A percentile compares a stretch with the other conserved stretches of the same genome.
phyloP scores from a whole-genome alignment of 2,888 invertebrate genomes.

The Trissonchulus sp. region DNA sequence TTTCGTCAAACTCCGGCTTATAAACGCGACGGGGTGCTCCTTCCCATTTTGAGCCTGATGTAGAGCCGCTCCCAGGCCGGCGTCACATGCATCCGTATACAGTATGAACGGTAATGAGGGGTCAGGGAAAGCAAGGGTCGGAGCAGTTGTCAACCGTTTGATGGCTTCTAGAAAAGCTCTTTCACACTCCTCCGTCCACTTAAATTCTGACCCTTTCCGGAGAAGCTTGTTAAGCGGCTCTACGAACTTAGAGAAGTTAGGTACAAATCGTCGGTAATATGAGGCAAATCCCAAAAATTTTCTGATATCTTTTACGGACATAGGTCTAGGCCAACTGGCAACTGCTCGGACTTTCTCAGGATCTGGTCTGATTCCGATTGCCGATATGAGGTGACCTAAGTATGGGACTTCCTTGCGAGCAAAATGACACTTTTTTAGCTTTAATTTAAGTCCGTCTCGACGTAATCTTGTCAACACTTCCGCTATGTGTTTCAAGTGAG shows the following conservation, averaged over 20 bases:
- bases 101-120: background rate
- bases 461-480: constrained; percentile 7
- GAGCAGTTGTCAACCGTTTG: background rate
- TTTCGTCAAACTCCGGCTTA: constrained; percentile 29
- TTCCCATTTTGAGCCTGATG: too few relatives aligned
- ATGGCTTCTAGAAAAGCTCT: constrained; percentile 25
- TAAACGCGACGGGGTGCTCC: constrained; percentile 30
- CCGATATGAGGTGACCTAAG: constrained; percentile 11
- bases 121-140: constrained; percentile 28
- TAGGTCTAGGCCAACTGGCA: background rate
- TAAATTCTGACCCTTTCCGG: constrained; percentile 1
- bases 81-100: background rate
- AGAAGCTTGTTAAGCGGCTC: constrained; percentile 15
- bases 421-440: constrained; percentile 18
- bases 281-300: constrained; percentile 24
- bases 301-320: background rate
- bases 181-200: constrained; percentile 23
- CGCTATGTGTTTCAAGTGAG: constrained; percentile 1
- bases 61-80: background rate
- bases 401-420: background rate
- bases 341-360: constrained; percentile 4
- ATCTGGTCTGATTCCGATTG: constrained; percentile 14
- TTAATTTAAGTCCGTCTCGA: background rate
- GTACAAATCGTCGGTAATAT: too few relatives aligned
- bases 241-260: too few relatives aligned